These are phyloP conservation scores for Drosophila maculinotata DNA, from an alignment of 2,888 invertebrate species.

Conservation along the genomic window DNA sequence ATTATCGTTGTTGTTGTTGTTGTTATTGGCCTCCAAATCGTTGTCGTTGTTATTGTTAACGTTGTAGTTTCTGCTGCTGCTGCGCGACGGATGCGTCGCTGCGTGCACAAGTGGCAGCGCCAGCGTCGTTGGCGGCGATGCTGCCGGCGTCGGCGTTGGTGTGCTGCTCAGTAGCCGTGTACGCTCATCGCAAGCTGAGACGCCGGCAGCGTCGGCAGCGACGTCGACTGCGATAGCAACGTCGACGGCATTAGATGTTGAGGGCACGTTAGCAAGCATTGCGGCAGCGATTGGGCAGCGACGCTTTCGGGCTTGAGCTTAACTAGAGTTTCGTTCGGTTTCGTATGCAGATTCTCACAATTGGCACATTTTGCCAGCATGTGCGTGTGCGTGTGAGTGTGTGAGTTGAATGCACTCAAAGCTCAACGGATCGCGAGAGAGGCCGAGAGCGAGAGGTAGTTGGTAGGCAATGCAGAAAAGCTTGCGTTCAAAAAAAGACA, in stretches of 20 bases:
- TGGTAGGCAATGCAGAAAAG: constrained; percentile 2
- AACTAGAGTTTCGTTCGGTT: constrained; percentile 45
- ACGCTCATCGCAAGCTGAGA: constrained; percentile 77
- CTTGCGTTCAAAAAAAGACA: constrained; percentile 19
- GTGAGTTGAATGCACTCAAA: constrained; percentile 61
- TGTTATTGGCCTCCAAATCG: constrained; percentile 48
- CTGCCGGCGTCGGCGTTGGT: constrained; percentile 31
- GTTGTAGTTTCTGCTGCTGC: constrained; percentile 71
- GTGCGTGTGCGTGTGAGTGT: constrained; percentile 28
- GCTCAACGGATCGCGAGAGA: too few relatives aligned
- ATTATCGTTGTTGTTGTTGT: constrained; percentile 43
- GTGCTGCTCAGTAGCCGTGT: constrained; percentile 76
- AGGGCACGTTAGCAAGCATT: constrained; percentile 51
- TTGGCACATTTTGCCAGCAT: constrained; percentile 58
- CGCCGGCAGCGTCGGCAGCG: constrained; percentile 11
- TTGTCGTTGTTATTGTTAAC: constrained; percentile 57
- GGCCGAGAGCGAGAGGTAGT: constrained; percentile 21
- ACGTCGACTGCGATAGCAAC: constrained; percentile 22
- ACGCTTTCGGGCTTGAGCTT: constrained; percentile 30
- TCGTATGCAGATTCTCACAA: constrained; percentile 39
- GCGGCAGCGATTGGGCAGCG: constrained; percentile 54
- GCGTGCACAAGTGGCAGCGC: constrained; percentile 61
- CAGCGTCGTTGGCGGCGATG: constrained; percentile 66
- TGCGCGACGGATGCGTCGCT: constrained; percentile 69
- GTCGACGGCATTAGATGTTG: constrained; percentile 40